Percentiles rank a stretch among this genome's conserved stretches.
Conservation (phyloP, 1,140 invertebrate genomes). For the Papilio xuthus region DNA sequence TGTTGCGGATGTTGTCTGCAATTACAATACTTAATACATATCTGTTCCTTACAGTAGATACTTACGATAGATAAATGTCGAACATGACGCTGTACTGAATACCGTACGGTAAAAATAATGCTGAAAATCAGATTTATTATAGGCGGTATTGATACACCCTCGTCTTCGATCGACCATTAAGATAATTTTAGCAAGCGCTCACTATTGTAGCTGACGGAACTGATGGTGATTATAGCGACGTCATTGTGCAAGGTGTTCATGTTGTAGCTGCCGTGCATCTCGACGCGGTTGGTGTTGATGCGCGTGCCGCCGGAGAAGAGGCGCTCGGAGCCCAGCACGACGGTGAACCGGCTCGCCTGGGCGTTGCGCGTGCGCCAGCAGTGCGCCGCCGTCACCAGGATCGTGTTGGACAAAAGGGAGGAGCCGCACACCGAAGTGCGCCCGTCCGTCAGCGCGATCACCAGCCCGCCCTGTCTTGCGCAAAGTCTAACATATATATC, state of each 20-base stretch:
- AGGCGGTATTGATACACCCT: too few relatives aligned
- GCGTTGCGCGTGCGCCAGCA: slow-evolving; percentile 43
- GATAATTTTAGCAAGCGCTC: too few relatives aligned
- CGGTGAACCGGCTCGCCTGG: slow-evolving; percentile 37
- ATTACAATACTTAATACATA: neutral
- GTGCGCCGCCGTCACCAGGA: slow-evolving; percentile 1
- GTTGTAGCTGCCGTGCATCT: slow-evolving; percentile 43
- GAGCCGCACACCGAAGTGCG: slow-evolving; percentile 48
- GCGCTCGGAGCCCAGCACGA: neutral
- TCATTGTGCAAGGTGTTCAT: slow-evolving; percentile 41
- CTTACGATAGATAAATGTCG: neutral
- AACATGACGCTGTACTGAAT: too few relatives aligned
- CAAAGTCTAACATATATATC: neutral
- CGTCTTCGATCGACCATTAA: too few relatives aligned
- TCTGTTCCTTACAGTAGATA: too few relatives aligned
- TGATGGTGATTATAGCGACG: slow-evolving; percentile 45
- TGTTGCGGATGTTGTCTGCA: slow-evolving; percentile 41
- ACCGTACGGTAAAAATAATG: too few relatives aligned
- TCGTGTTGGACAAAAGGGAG: slow-evolving; percentile 48
- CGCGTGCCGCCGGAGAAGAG: too few relatives aligned
- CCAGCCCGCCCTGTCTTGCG: slow-evolving; percentile 44
- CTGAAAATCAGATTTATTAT: too few relatives aligned
- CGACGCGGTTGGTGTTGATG: slow-evolving; percentile 42
- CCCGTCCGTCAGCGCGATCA: slow-evolving; percentile 45
- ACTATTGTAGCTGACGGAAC: slow-evolving; percentile 44